Base-by-base conservation (phyloP, 1,140 invertebrate genomes). In the Pararge aegeria region DNA sequence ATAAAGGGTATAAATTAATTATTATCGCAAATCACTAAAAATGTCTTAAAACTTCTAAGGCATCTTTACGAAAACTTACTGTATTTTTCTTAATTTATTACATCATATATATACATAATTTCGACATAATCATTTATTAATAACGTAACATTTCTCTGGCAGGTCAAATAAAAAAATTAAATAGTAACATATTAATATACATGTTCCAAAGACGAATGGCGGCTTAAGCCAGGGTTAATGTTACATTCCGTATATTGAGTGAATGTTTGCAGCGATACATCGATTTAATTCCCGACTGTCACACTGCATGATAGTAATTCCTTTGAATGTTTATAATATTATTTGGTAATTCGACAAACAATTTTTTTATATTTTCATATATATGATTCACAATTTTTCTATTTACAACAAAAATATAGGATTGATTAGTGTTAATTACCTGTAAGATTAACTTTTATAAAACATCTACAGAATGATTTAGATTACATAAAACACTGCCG, bases 101-200 rank as follows among this genome's bases (percentile, higher is more conserved):
- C 76, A 85, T 82, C 81, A 86, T 88, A 84, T 87, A 87, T 87
- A 88, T 88, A 88, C 83, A 88, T 84, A 87, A 87, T 86, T 85
- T 86, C 75, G 76, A 83, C 78, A 83, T 82, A 83, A 78, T 82
- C 69, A 82, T 80, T 80, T 81, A 75, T 70, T 73, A 76, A 77
- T 72, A 82, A 84, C 70, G 77, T 80, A 87, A 86, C 78, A 84
- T 80, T 71, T 78, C 57, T 83, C 75, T 76, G 80, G 75, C 71
- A 80, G 75, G 74, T 83, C 72, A 73, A 76, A 70, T 78, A 69
- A 75, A 75, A 60, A 78, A 80, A 82, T 72, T 78, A 78, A 81
- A 75, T 70, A 76, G 70, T 74, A 78, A 78, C 73, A 74, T 69
- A 54, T 46, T 53, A 10, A 34, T 6, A 66, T 65, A 75, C 66